Evolutionary conservation across 1,140 invertebrate species (phyloP), one percentile per base, ranked within the genome.

Genomic region (Thrips palmi): DNA sequence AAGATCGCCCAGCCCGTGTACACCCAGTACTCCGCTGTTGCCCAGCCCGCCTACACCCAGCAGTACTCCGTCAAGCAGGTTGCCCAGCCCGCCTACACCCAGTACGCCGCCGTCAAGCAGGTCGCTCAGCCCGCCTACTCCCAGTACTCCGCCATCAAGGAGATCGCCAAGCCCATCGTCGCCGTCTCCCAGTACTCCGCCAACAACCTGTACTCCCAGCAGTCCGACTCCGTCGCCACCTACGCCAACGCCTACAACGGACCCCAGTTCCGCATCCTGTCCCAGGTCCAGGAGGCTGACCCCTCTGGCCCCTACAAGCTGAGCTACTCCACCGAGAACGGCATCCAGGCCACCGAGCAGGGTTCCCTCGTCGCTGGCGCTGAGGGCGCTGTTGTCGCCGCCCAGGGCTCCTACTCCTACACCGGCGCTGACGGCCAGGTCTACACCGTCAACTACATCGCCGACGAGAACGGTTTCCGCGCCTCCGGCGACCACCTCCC

Each of bases 381-480:
- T 2, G 65, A 71, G n/a, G 59, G 65, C 20, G 68, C 68, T 39
- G 70, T 70, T 3, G 70, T 71, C 32, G 67, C 65, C 25, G 74
- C 65, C 0, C 61, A 68, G 11, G 78, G 78, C 1, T 67, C 64
- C 0, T 84, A 71, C 57, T 72, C 70, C 4, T 86, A 81, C 59
- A 74, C 70, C 4, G 71, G 70, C 14, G 71, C 76, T 2, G 76
- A 83, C 46, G 80, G 81, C 1, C 59, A 74, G 23, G 57, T 69
- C 31, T 68, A 80, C 40, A 62, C 63, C 2, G 52, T 86, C 20
- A 68, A 66, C 5, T 87, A 85, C 62, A 70, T 72, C n/a, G 80
- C 81, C 14, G 78, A 83, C 45, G 76, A 83, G 49, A 74, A 75
- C 42, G 79, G 78, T 11, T 85, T 81, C 59, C 71, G 70, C 40